Evolutionary conservation across 1,140 invertebrate species (phyloP), one percentile per base, ranked within the genome.

Genomic region (Sycophila sp.): DNA sequence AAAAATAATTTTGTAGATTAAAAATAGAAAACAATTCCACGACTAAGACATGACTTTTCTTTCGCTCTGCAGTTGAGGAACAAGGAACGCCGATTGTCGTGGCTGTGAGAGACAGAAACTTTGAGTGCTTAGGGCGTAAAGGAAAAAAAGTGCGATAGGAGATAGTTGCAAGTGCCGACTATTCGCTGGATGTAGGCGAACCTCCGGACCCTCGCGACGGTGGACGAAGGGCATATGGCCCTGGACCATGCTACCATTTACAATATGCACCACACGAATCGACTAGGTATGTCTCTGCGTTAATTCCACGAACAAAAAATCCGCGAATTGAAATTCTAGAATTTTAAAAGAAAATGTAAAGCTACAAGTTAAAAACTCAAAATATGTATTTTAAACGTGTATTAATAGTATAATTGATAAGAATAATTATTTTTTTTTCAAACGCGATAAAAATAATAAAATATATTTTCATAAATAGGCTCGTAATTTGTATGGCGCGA

Each of bases 261-360:
- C 81, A 83, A 83, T 80, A 85, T 83, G 83, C 81, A 83, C 81
- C 83, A 80, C 65, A 79, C 80, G 64, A 83, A 83, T 81, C 81
- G 80, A 80, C 76, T 84, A 83, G 83, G 83, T 85, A 81, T 72
- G 79, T 64, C 49, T 69, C 42, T 45, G n/a, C 28, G 38, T 2
- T 19, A n/a, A n/a, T n/a, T n/a, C n/a, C n/a, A n/a, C n/a, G n/a
- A n/a, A n/a, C n/a, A n/a, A n/a, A n/a, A n/a, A n/a, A n/a, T n/a
- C n/a, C n/a, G n/a, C n/a, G n/a, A n/a, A n/a, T n/a, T n/a, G n/a
- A n/a, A n/a, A n/a, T n/a, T n/a, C n/a, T n/a, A n/a, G n/a, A n/a
- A n/a, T n/a, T n/a, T n/a, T n/a, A n/a, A n/a, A n/a, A n/a, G n/a
- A n/a, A n/a, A n/a, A n/a, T n/a, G n/a, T n/a, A n/a, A n/a, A n/a